phyloP scores from a whole-genome alignment of 1,140 invertebrate species.

The Ridgeia piscesae region DNA sequence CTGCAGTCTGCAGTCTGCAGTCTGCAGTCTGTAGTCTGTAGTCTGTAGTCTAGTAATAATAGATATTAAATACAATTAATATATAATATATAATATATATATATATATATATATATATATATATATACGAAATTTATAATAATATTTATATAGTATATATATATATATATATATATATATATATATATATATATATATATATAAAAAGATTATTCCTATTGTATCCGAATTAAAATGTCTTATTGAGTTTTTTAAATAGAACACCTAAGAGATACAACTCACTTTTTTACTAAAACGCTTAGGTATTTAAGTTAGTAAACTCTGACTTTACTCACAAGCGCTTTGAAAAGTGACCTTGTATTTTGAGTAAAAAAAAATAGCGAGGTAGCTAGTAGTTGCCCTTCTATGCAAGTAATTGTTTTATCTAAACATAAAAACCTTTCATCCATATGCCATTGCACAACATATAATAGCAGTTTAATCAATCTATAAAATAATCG shows the following conservation, averaged over 20 bases:
- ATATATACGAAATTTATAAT: no score
- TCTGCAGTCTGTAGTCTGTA: no score
- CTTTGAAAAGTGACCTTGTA: background rate
- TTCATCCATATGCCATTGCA: background rate
- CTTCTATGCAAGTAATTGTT: background rate
- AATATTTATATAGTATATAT: no score
- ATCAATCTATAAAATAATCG: background rate
- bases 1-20: no score
- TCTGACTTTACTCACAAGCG: background rate
- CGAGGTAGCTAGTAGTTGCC: background rate
- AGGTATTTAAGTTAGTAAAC: background rate
- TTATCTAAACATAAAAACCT: background rate
- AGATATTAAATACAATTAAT: no score
- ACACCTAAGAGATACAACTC: no score
- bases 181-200: background rate
- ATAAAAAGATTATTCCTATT: background rate
- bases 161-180: no score
- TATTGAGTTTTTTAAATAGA: no score
- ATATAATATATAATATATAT: no score
- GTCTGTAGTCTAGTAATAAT: no score
- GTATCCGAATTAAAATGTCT: background rate
- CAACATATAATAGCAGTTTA: background rate
- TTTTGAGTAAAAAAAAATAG: background rate
- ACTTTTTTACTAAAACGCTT: background rate
- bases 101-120: no score